Evolutionary conservation across 2,888 invertebrate genomes (phyloP), one percentile per base, ranked within the genome.

Genomic region (Zhuqinia jingwanae): DNA sequence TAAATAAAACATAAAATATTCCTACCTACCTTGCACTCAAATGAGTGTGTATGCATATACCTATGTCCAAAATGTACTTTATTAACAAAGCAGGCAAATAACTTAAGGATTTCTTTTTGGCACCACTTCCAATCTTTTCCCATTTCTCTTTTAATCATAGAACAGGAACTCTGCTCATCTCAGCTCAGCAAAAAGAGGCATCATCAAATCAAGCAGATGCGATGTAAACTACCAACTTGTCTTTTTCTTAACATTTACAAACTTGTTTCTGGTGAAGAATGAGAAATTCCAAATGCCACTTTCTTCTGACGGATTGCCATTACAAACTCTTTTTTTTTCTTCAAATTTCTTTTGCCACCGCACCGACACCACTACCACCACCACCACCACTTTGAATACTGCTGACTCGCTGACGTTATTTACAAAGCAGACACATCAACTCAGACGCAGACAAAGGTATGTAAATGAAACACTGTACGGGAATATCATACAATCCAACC

Each of bases 241-340:
- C 17, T 63, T 36, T 60, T 13, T n/a, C 5, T 80, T 73, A 56
- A 20, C 47, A 47, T 58, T 76, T 63, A 53, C 30, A 80, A 56
- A 68, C 78, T 25, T 78, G 47, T 70, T 70, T 47, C 70, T 47
- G 63, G 56, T 75, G 76, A 76, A 42, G 76, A 83, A 83, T 83
- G 83, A 83, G 73, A 83, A 83, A 83, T 83, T 83, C 77, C 83
- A 83, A 76, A 83, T 83, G 83, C 83, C 83, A 83, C 83, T 36
- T 36, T 36, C 65, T 65, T 83, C 47, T 75, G 75, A 82, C 75
- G 75, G 82, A 81, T 81, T 81, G 70, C 81, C 45, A 70, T 81
- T 70, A 79, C 47, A 63, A 13, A 63, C 58, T 63, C 17, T 27
- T 30, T 63, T 63, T 63, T 60, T 63, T 63, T 63, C n/a, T n/a